A percentile compares a stretch with the other conserved stretches of the same genome.
phyloP scores from a whole-genome alignment of 2,888 invertebrate species.

The Scrobipalpa atriplicella region DNA sequence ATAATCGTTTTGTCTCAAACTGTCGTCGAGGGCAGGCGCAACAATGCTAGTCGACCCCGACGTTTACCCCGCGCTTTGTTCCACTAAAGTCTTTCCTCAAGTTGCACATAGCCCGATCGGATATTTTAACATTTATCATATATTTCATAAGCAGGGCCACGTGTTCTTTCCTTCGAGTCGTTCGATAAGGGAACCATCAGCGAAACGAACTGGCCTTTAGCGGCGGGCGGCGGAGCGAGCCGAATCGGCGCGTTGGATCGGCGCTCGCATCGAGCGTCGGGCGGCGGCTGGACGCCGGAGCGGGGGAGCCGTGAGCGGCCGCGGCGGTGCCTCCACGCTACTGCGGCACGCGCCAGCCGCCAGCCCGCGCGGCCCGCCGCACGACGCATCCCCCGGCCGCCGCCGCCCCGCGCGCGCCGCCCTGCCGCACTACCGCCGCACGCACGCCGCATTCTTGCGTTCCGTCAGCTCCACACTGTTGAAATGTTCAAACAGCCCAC shows the following conservation, averaged over 20 bases:
- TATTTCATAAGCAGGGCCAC: slow-evolving; percentile 40
- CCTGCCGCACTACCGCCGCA: slow-evolving; percentile 56
- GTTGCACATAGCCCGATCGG: slow-evolving; percentile 45
- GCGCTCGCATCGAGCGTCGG: slow-evolving; percentile 56
- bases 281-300: slow-evolving; percentile 48
- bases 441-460: slow-evolving; percentile 80
- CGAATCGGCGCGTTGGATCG: slow-evolving; percentile 55
- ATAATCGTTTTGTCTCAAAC: neutral
- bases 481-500: slow-evolving; percentile 57
- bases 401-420: slow-evolving; percentile 45
- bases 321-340: slow-evolving; percentile 78
- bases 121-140: slow-evolving; percentile 35
- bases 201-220: slow-evolving; percentile 43
- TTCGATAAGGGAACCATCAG: slow-evolving; percentile 59
- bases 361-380: slow-evolving; percentile 47
- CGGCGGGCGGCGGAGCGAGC: slow-evolving; percentile 51
- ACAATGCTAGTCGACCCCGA: slow-evolving; percentile 30
- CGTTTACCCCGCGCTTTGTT: slow-evolving; percentile 45
- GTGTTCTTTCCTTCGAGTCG: slow-evolving; percentile 47
- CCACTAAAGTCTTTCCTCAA: slow-evolving; percentile 43
- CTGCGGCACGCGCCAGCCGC: slow-evolving; percentile 76
- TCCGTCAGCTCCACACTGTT: slow-evolving; percentile 54
- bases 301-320: slow-evolving; percentile 63
- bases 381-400: slow-evolving; percentile 48
- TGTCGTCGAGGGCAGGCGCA: slow-evolving; percentile 14